phyloP scores from a whole-genome alignment of 2,113 vertebrate species.

The Aviceda subcristata region DNA sequence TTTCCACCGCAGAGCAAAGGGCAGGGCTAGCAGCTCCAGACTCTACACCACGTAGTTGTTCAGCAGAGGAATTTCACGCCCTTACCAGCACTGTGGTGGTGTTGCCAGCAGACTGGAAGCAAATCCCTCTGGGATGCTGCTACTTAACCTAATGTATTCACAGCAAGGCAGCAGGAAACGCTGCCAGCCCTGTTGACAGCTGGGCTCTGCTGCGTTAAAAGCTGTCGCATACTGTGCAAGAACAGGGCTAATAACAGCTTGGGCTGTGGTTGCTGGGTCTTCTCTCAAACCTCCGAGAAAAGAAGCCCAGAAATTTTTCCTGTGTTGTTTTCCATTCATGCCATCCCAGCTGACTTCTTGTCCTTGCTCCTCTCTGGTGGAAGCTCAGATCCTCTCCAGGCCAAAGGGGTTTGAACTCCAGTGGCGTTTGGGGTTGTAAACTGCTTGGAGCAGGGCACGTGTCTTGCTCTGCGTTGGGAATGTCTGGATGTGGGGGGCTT shows the following conservation, averaged over 20 bases:
- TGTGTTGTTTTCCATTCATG: not conserved
- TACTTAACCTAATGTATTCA: not conserved
- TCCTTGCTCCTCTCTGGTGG: not conserved
- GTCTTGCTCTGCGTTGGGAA: not conserved
- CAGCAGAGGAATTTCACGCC: constrained; percentile 3
- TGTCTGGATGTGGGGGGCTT: not conserved
- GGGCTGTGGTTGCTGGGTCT: not conserved
- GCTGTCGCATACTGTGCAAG: not conserved
- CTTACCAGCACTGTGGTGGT: accelerated
- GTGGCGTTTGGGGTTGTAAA: not conserved
- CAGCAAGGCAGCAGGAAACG: not conserved
- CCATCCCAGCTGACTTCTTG: not conserved
- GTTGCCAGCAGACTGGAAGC: constrained; percentile 6
- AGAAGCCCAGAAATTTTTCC: not conserved
- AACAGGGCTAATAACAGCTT: not conserved
- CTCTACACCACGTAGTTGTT: not conserved
- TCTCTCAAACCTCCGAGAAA: not conserved
- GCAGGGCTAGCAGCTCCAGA: not conserved
- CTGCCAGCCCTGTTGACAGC: constrained; percentile 8
- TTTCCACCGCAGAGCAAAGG: not conserved
- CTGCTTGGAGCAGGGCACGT: not conserved
- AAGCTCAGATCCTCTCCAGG: not conserved
- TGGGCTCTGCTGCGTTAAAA: not conserved
- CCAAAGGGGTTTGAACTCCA: not conserved
- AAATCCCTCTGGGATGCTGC: not conserved